phyloP scores from a whole-genome alignment of 2,113 vertebrate species.

The Toxotes jaculatrix region DNA sequence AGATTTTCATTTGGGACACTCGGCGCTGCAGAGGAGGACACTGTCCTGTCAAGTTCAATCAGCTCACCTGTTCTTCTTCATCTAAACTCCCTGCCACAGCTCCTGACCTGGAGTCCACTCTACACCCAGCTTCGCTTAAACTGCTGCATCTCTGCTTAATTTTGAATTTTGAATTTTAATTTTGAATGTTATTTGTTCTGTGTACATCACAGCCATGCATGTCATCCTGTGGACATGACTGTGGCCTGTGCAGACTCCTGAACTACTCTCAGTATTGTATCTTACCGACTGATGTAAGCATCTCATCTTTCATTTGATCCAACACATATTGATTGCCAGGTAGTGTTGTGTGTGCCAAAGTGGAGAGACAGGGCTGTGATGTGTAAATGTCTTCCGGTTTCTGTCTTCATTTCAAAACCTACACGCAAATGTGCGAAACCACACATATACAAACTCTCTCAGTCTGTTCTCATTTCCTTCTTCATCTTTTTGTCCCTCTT shows the following conservation, averaged over 20 bases:
- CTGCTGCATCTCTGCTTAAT: conserved; percentile 5
- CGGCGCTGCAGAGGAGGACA: conserved; percentile 72
- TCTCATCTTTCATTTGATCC: conserved; percentile 61
- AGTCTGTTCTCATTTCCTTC: no score
- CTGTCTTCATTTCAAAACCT: neutral
- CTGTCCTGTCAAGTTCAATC: conserved; percentile 85
- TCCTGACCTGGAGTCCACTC: conserved; percentile 39
- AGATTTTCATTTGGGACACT: conserved; percentile 87
- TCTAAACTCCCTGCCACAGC: conserved; percentile 56
- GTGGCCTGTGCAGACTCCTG: neutral
- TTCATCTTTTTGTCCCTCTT: neutral
- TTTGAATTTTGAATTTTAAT: conserved; percentile 14
- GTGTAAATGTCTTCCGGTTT: neutral
- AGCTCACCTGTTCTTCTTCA: conserved; percentile 78
- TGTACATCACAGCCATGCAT: neutral
- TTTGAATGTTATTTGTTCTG: neutral
- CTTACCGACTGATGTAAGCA: conserved; percentile 15
- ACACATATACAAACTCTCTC: neutral
- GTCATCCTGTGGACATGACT: conserved; percentile 23
- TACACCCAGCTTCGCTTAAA: conserved; percentile 29
- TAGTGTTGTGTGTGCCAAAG: conserved; percentile 13
- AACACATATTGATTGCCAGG: conserved; percentile 39
- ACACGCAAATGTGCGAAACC: neutral
- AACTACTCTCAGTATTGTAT: conserved; percentile 7
- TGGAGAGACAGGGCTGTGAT: conserved; percentile 23